Conservation (phyloP, 2,888 invertebrate genomes). For the Cyaniris semiargus region DNA sequence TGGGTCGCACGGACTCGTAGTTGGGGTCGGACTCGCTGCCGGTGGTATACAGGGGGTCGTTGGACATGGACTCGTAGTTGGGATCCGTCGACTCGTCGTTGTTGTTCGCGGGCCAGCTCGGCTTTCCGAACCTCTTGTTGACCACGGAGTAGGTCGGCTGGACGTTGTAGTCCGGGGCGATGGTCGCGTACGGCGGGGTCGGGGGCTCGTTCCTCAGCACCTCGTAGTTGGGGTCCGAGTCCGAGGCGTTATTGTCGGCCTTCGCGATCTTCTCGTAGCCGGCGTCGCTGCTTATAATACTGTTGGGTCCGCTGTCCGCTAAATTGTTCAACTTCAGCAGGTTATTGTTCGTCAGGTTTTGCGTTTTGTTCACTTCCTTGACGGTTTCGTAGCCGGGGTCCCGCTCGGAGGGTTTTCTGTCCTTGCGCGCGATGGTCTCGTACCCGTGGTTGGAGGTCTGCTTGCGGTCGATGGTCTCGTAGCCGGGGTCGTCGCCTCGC, state of each 20-base stretch:
- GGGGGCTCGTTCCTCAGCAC: constrained; percentile 82
- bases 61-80: constrained; percentile 88
- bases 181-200: constrained; percentile 74
- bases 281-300: constrained; percentile 83
- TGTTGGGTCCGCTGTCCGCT: constrained; percentile 80
- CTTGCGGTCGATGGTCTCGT: constrained; percentile 75
- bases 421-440: constrained; percentile 78
- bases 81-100: constrained; percentile 82
- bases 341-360: constrained; percentile 59
- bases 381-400: constrained; percentile 85
- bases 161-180: constrained; percentile 66
- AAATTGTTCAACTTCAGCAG: constrained; percentile 60
- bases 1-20: constrained; percentile 84
- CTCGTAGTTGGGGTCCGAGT: constrained; percentile 90
- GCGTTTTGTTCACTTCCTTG: constrained; percentile 61
- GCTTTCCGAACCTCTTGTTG: constrained; percentile 76
- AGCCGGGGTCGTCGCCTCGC: constrained; percentile 74
- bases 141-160: constrained; percentile 80
- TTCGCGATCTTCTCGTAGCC: constrained; percentile 86
- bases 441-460: constrained; percentile 79
- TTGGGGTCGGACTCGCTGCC: constrained; percentile 88
- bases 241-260: constrained; percentile 74
- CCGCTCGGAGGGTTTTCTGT: constrained; percentile 66
- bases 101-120: constrained; percentile 76
- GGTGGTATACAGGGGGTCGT: constrained; percentile 82